Conservation (phyloP, 2,888 invertebrate species). For the Norana najaformis region DNA sequence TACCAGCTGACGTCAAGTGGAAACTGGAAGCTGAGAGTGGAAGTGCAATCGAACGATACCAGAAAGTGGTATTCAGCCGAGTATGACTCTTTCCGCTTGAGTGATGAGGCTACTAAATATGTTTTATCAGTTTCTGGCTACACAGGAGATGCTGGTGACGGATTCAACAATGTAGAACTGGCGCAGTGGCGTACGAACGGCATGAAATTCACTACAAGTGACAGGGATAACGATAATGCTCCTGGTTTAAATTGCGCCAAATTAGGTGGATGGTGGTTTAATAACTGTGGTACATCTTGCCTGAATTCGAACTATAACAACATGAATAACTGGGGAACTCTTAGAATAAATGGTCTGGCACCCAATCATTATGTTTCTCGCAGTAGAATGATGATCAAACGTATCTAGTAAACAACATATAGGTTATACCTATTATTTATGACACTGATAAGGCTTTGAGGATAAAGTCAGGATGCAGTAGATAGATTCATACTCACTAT, state of each 20-base stretch:
- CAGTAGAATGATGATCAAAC: neutral
- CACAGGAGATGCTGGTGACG: slow-evolving; percentile 16
- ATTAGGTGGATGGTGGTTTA: neutral
- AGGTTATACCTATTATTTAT: too few species aligned
- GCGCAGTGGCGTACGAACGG: neutral
- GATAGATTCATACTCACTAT: too few species aligned
- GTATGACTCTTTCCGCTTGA: neutral
- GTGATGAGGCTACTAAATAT: neutral
- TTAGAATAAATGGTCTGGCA: neutral
- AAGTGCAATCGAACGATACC: neutral
- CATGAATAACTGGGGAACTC: neutral
- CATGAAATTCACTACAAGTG: neutral
- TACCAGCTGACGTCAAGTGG: neutral
- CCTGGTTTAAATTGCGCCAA: neutral
- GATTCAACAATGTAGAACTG: neutral
- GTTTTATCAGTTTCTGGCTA: neutral
- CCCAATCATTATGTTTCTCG: neutral
- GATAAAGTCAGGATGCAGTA: too few species aligned
- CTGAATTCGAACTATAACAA: neutral
- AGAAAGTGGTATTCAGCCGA: neutral
- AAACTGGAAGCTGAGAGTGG: slow-evolving; percentile 4
- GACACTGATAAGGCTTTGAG: too few species aligned
- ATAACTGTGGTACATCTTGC: neutral
- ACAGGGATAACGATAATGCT: neutral
- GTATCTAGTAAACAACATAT: too few species aligned